Base-by-base conservation (phyloP, 1,140 invertebrate genomes). In the Anastrepha ludens region DNA sequence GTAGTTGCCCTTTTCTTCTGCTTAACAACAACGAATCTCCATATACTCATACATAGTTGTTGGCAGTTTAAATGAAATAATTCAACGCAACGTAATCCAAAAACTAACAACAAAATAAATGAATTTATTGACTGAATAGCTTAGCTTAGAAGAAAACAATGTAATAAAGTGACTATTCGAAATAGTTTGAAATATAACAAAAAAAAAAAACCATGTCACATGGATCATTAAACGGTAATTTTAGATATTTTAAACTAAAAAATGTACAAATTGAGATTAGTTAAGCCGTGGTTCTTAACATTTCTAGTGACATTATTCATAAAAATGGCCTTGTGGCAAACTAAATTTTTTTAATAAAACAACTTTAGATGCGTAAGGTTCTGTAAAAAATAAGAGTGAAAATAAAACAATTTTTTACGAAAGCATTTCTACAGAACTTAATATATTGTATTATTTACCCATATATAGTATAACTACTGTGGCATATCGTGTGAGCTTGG, bases 51-150 rank as follows among this genome's bases (percentile, higher is more conserved):
- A 55, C 74, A 55, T 55, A 55, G 17, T 81, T 55, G 47, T 81
- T 81, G 44, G n/a, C 47, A 81, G 9, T 20, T 55, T 55, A 70
- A 78, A 50, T 11, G 8, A 78, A 17, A 7, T 78, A 11, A 20
- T 78, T 50, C 47, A 70, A 78, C 47, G 47, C 44, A 78, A 78
- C 15, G 11, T 55, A 55, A 29, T 81, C 74, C 44, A 81, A 55
- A 81, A 29, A 67, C 9, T 11, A 55, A 55, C 3, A 81, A 81
- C 47, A 81, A 81, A 50, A 81, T 8, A 9, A 50, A 81, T 81
- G 50, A 81, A 81, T 81, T 81, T 81, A 55, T 55, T 8, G 74
- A 81, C 74, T 81, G 74, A 81, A 20, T 81, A 81, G n/a, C 47
- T 81, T 55, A 81, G 74, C 47, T 29, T 81, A 81, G 20, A 39